phyloP scores from a whole-genome alignment of 2,797 vertebrate species.

The Antrozous pallidus region DNA sequence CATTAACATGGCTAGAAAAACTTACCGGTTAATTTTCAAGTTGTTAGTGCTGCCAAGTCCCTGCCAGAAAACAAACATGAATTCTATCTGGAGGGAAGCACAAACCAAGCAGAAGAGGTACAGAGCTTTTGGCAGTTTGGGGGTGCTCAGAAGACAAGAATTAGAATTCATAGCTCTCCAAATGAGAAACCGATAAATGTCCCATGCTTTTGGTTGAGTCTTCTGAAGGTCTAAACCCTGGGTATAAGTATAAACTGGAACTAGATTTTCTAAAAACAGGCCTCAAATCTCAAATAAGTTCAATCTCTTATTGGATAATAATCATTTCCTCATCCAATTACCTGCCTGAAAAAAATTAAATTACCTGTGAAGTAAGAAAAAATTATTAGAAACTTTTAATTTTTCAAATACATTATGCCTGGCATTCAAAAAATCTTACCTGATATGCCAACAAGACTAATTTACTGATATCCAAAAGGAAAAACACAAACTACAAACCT shows the following conservation, averaged over 20 bases:
- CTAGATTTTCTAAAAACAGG: not conserved
- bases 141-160: not conserved
- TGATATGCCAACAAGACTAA: not conserved
- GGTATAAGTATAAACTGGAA: constrained; percentile 13
- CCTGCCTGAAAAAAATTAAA: not conserved
- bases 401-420: not conserved
- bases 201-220: not conserved
- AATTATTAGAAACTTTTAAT: not conserved
- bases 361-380: not conserved
- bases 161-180: not conserved
- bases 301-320: not conserved
- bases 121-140: not conserved
- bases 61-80: not conserved
- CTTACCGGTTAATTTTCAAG: not conserved
- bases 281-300: not conserved
- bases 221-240: not conserved
- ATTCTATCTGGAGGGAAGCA: not conserved
- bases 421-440: not conserved
- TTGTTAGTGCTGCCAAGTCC: not conserved
- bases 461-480: not conserved
- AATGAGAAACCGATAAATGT: not conserved
- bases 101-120: not conserved
- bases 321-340: not conserved
- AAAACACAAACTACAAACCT: not conserved
- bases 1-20: not conserved